Conservation (phyloP, 1,140 invertebrate species). For the Drosophila orosa region DNA sequence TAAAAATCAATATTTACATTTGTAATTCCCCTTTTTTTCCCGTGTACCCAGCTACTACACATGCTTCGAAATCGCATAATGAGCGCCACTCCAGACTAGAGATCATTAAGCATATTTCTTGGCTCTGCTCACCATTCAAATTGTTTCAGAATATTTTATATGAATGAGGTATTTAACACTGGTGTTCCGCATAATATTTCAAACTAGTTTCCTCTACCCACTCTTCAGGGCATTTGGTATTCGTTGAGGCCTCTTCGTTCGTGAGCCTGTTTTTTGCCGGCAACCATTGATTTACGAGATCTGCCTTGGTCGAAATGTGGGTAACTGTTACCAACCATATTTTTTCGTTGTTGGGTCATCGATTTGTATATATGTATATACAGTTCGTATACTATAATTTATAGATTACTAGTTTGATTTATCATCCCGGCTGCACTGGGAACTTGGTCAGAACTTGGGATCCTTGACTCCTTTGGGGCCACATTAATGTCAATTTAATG, state of each 20-base stretch:
- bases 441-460: slow-evolving; percentile 38
- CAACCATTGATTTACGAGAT: slow-evolving; percentile 67
- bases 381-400: slow-evolving; percentile 47
- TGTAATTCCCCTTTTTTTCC: not conserved
- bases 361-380: slow-evolving; percentile 46
- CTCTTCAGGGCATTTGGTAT: slow-evolving; percentile 19
- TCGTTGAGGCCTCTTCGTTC: slow-evolving; percentile 4
- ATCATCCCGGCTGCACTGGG: slow-evolving; percentile 22
- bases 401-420: slow-evolving; percentile 72
- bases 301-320: slow-evolving; percentile 59
- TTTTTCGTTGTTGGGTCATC: slow-evolving; percentile 62
- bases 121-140: slow-evolving; percentile 13
- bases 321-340: slow-evolving; percentile 70
- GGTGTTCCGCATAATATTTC: slow-evolving; percentile 4
- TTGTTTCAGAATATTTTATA: slow-evolving; percentile 8
- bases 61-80: slow-evolving; percentile 5
- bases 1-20: not conserved
- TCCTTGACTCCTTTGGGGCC: slow-evolving; percentile 8
- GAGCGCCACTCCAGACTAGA: not conserved
- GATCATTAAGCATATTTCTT: slow-evolving; percentile 27
- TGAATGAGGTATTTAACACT: slow-evolving; percentile 15
- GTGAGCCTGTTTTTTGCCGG: slow-evolving; percentile 21
- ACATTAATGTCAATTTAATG: slow-evolving; percentile 84
- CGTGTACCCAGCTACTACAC: slow-evolving; percentile 6
- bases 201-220: slow-evolving; percentile 24